Conservation (phyloP, 92 coral and sea anemone species). For the Paramuricea clavata region DNA sequence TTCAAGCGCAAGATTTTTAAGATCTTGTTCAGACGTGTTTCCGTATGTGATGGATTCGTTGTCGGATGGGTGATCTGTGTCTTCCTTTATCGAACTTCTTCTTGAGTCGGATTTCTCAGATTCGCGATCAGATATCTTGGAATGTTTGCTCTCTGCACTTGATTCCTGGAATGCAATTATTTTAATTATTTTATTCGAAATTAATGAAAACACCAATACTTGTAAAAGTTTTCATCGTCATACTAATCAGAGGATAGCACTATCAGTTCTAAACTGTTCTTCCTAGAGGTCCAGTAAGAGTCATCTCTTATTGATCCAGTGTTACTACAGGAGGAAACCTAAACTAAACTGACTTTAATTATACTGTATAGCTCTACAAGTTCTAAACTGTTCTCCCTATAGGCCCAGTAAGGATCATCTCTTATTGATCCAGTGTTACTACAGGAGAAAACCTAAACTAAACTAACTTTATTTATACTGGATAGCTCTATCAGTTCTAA, state of each 20-base stretch:
- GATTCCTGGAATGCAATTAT: no score
- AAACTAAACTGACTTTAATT: neutral
- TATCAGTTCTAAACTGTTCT: no score
- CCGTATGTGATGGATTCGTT: neutral
- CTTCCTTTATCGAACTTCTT: conserved; percentile 25
- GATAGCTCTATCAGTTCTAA: no score
- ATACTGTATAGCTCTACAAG: neutral
- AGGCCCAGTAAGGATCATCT: neutral
- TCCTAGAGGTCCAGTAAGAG: no score
- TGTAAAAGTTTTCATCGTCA: neutral
- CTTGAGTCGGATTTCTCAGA: neutral
- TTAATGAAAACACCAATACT: neutral
- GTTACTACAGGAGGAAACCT: no score
- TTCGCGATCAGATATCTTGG: neutral
- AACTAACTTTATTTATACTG: no score
- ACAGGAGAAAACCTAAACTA: no score
- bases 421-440: no score
- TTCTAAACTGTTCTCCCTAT: neutral
- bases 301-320: no score
- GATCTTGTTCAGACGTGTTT: neutral
- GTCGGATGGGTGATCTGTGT: conserved; percentile 6
- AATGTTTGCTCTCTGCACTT: neutral
- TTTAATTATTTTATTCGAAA: neutral
- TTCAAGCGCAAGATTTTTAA: neutral
- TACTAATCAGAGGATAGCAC: no score